Percentiles rank a stretch among this genome's conserved stretches.
Evolutionary conservation across 2,113 vertebrate species (phyloP).

Genomic region (Tretioscincus oriximinensis): DNA sequence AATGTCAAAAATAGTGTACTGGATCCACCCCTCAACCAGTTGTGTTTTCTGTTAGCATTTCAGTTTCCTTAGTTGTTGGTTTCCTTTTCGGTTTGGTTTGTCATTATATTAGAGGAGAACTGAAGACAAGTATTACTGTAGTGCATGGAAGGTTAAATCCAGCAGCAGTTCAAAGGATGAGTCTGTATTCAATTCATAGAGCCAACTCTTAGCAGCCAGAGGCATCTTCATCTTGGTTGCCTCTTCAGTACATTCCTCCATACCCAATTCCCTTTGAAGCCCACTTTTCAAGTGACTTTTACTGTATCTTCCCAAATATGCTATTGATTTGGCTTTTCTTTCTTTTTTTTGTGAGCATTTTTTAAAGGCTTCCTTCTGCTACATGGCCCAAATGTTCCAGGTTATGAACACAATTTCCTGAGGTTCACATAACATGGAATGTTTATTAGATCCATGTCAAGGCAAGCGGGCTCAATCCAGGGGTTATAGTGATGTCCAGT

Average conservation of each 20-base stretch:
- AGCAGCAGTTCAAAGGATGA: conserved; percentile 40
- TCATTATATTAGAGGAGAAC: conserved; percentile 37
- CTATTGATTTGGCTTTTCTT: conserved; percentile 47
- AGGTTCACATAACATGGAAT: neutral
- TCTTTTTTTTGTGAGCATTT: conserved; percentile 24
- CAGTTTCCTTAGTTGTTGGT: conserved; percentile 1
- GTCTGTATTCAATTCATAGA: conserved; percentile 31
- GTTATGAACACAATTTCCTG: conserved; percentile 30
- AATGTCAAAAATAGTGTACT: too few relatives aligned
- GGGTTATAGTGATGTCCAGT: neutral
- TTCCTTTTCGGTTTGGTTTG: conserved; percentile 40
- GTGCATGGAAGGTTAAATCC: conserved; percentile 44
- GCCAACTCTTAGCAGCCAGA: conserved; percentile 20
- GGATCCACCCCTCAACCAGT: neutral
- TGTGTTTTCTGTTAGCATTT: conserved; percentile 36
- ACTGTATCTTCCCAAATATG: conserved; percentile 44
- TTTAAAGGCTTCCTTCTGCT: conserved; percentile 31
- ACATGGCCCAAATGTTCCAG: conserved; percentile 9
- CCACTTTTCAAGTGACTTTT: conserved; percentile 51
- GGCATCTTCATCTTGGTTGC: conserved; percentile 31
- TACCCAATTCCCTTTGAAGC: conserved; percentile 49
- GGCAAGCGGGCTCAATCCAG: neutral
- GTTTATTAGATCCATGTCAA: neutral
- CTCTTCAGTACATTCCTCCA: conserved; percentile 29
- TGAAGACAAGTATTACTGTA: conserved; percentile 39